Evolutionary conservation across 2,113 vertebrate species (phyloP), one percentile per base, ranked within the genome.

Genomic region (Sinocyclocheilus grahami): DNA sequence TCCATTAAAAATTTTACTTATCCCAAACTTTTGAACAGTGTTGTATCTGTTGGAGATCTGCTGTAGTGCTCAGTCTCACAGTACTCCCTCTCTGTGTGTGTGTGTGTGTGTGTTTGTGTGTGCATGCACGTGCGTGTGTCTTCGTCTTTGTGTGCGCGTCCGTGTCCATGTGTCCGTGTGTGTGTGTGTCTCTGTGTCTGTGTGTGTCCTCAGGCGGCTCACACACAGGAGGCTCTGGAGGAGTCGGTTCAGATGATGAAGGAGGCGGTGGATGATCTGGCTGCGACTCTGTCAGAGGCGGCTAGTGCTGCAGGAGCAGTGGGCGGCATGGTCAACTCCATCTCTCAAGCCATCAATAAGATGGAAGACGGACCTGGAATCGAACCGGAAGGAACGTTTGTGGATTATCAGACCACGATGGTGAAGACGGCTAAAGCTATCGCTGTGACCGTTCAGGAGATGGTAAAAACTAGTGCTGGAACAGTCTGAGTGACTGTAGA

Each of bases 381-480:
- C 0, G 97, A 99, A 62, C 97, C 97, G 16, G 97, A 99, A 63
- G 97, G 97, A 39, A 96, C 95, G n/a, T 99, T 99, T 33, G 98
- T 99, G 90, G 98, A 99, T 92, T 99, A 99, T 90, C 98, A 99
- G 90, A 99, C 98, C 6, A 99, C 97, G 0, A 99, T 99, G 98
- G 97, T 99, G 86, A 98, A 97, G 94, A 98, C 97, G 0, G 97
- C 98, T 87, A 99, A 99, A 88, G 98, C 98, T 86, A 99, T 99
- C 0, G 97, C 98, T 3, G 97, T 99, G 90, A 99, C 97, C 0
- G 97, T 99, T 80, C 98, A 99, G 93, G 98, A 99, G 91, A 99
- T 99, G 97, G 97, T 99, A 88, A 87, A 95, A 20, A 22, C 20
- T 72, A 60, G n/a, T 1, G 0, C 72, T 76, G 20, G 46, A 53